Evolutionary conservation across 2,797 vertebrate species (phyloP).

Genomic region (Falco rusticolus): DNA sequence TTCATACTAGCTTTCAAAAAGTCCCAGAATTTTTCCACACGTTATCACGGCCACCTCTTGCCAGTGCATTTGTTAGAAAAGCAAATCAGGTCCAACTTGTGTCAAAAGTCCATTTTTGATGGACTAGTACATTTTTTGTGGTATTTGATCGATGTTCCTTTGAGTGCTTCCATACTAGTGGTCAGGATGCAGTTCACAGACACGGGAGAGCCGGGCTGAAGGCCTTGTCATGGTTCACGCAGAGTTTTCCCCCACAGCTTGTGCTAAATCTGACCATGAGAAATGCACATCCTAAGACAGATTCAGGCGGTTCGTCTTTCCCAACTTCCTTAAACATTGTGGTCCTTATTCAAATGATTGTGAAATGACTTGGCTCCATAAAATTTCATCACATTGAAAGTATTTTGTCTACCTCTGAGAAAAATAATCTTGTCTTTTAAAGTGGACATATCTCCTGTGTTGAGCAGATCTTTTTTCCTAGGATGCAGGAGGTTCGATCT

Average conservation of each 20-base stretch:
- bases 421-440: not conserved
- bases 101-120: not conserved
- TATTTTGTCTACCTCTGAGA: not conserved
- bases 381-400: not conserved
- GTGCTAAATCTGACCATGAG: not conserved
- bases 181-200: not conserved
- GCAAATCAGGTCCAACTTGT: not conserved
- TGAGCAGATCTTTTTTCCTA: not conserved
- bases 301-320: not conserved
- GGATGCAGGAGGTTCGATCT: not conserved
- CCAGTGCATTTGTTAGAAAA: not conserved
- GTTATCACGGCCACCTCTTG: not conserved
- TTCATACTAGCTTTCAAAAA: not conserved
- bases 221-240: not conserved
- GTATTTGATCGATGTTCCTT: not conserved
- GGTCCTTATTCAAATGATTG: not conserved
- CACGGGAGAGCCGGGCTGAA: rapidly evolving
- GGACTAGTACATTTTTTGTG: not conserved
- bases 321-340: not conserved
- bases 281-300: not conserved
- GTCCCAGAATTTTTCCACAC: not conserved
- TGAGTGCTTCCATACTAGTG: not conserved
- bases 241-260: not conserved
- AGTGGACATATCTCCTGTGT: not conserved
- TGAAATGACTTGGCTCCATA: not conserved